Percentiles rank a stretch among this genome's conserved stretches.
These are phyloP conservation scores for Conchocele bisecta DNA, from an alignment of 2,888 invertebrate genomes.

Conservation along the genomic window DNA sequence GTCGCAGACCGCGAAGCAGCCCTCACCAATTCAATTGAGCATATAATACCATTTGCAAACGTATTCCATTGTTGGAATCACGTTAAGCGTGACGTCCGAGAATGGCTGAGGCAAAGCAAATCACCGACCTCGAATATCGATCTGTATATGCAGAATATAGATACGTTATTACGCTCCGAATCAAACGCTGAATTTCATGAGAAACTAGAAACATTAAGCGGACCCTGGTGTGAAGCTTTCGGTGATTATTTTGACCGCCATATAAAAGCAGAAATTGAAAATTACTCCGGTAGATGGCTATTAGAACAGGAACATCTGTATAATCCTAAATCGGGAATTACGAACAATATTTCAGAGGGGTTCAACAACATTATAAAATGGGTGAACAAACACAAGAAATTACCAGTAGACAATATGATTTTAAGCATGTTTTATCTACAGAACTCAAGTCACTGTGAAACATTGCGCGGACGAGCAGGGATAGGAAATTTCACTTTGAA, in stretches of 20 bases:
- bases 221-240: neutral
- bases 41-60: neutral
- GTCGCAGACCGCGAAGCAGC: constrained; percentile 20
- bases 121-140: neutral
- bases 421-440: constrained; percentile 33
- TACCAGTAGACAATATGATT: constrained; percentile 23
- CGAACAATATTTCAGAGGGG: constrained; percentile 35
- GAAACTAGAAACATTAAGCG: neutral
- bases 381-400: constrained; percentile 14
- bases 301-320: constrained; percentile 11
- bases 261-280: neutral
- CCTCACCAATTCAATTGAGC: constrained; percentile 9
- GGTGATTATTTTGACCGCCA: neutral
- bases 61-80: constrained; percentile 16
- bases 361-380: constrained; percentile 25
- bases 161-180: neutral
- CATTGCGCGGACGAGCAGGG: neutral
- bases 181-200: neutral
- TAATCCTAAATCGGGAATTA: constrained; percentile 29
- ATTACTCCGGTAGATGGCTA: constrained; percentile 11
- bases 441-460: neutral
- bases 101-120: constrained; percentile 6
- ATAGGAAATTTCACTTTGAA: constrained; percentile 10
- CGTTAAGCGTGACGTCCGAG: neutral
- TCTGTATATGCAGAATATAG: neutral